Percentiles rank a stretch among this genome's conserved stretches.
Conservation (phyloP, 2,113 vertebrate genomes). For the Crotophaga sulcirostris region DNA sequence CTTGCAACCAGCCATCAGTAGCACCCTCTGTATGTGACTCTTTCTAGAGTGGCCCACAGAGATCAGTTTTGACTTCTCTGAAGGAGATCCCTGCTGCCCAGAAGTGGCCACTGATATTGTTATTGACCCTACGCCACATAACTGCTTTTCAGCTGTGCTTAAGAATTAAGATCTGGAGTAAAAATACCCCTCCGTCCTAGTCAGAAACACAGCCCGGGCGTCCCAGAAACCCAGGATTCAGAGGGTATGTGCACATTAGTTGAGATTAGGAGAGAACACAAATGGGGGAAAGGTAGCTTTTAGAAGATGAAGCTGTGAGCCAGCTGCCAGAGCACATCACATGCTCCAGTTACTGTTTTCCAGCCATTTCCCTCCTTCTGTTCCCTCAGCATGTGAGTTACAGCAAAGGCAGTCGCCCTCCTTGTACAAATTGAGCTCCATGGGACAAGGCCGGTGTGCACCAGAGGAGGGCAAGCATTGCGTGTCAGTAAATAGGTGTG, state of each 20-base stretch:
- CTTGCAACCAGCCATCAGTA: rapidly evolving
- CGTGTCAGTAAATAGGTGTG: rapidly evolving
- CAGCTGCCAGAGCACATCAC: background rate
- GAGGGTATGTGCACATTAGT: rapidly evolving
- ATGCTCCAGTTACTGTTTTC: slow-evolving; percentile 6
- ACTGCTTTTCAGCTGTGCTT: background rate
- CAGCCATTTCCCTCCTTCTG: background rate
- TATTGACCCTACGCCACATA: background rate
- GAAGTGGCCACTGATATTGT: background rate
- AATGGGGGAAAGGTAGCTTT: background rate
- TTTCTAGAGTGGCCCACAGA: background rate
- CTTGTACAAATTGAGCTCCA: background rate
- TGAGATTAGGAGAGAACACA: rapidly evolving
- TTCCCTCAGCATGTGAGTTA: background rate
- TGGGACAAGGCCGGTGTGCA: background rate
- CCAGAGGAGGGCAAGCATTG: background rate
- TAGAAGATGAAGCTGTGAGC: background rate
- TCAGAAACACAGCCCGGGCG: background rate
- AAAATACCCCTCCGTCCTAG: background rate
- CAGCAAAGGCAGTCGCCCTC: background rate
- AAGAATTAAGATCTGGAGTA: background rate
- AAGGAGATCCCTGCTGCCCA: background rate
- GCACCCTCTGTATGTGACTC: rapidly evolving
- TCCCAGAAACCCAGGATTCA: background rate
- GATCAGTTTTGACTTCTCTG: background rate